These are phyloP conservation scores for Neoitamus cyanurus DNA, from an alignment of 2,888 invertebrate species.

Conservation along the genomic window DNA sequence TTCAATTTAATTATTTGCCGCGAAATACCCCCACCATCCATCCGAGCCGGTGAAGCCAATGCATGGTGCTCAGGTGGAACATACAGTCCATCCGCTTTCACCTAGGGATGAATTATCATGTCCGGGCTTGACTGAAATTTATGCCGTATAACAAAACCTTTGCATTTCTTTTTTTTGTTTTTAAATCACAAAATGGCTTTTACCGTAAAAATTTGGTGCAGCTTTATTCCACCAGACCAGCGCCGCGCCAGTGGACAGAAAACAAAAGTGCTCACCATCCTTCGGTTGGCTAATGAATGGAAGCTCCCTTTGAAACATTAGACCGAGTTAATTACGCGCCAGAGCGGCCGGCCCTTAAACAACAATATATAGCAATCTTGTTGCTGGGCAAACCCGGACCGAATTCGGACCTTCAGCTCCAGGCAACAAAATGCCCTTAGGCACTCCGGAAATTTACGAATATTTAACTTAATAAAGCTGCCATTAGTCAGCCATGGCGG, in stretches of 20 bases:
- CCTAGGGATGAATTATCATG: background rate
- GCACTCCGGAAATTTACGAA: background rate
- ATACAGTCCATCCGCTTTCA: background rate
- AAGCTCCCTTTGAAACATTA: background rate
- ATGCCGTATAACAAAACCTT: background rate
- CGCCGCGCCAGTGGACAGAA: background rate
- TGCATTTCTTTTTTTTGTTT: too few species aligned
- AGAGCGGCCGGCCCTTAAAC: background rate
- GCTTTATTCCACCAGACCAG: background rate
- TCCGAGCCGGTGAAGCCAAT: background rate
- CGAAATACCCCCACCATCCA: background rate
- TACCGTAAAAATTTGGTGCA: background rate
- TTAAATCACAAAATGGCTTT: background rate
- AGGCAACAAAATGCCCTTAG: background rate
- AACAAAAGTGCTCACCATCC: background rate
- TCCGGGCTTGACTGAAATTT: background rate
- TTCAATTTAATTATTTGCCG: background rate
- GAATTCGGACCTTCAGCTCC: background rate
- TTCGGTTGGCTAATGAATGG: background rate
- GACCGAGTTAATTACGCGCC: background rate
- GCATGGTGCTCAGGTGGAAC: background rate
- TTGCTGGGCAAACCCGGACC: background rate
- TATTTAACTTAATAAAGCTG: conserved; percentile 1
- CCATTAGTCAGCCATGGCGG: background rate
- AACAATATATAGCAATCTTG: background rate